These are phyloP conservation scores for Aphaenogaster floridana DNA, from an alignment of 1,140 invertebrate species.

Conservation along the genomic window DNA sequence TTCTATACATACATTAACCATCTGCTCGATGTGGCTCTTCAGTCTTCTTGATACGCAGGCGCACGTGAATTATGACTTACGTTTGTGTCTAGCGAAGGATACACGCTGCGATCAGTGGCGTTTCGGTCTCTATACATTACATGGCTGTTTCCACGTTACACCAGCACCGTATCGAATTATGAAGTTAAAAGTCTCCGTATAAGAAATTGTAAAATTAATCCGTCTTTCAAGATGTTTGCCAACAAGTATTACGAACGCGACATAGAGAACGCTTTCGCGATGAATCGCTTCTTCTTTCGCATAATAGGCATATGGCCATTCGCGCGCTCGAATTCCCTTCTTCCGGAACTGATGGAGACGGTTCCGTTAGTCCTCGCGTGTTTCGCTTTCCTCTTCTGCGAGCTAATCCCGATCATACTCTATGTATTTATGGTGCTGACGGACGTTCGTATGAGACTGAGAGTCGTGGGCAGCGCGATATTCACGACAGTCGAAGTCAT, in stretches of 20 bases:
- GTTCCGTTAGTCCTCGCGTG: neutral
- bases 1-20: neutral
- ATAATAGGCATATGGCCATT: conserved; percentile 35
- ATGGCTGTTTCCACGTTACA: neutral
- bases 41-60: neutral
- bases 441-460: neutral
- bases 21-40: conserved; percentile 27
- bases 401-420: neutral
- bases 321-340: neutral
- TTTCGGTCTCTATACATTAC: neutral
- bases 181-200: neutral
- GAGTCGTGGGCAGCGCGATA: neutral
- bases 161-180: neutral
- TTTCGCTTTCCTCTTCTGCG: neutral
- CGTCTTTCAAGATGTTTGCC: neutral
- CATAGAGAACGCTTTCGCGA: neutral
- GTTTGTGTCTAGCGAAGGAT: neutral
- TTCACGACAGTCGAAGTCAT: neutral
- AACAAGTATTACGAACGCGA: conserved; percentile 48
- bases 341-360: neutral
- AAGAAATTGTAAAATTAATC: conserved; percentile 3
- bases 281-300: conserved; percentile 15
- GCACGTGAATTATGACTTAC: neutral
- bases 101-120: neutral
- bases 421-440: conserved; percentile 13